A percentile compares a stretch with the other conserved stretches of the same genome.
Conservation (phyloP, 2,113 vertebrate species). For the Trochalopteron elliotii region DNA sequence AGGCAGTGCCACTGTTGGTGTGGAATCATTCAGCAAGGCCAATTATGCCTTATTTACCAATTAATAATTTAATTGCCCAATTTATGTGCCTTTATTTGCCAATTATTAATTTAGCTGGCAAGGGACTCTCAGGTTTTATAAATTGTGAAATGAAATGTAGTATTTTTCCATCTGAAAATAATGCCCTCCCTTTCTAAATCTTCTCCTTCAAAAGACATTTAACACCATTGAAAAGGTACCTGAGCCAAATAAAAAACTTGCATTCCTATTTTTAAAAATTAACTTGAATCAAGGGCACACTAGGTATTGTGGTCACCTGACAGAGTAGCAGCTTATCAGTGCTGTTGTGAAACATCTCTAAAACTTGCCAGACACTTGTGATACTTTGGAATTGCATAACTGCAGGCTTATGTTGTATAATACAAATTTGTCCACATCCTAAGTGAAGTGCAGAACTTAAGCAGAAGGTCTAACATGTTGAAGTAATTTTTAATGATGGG, state of each 20-base stretch:
- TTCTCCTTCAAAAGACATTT: not conserved
- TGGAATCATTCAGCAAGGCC: not conserved
- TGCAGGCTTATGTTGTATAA: not conserved
- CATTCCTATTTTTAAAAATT: conserved; percentile 31
- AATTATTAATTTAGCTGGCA: not conserved
- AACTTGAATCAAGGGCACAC: conserved; percentile 39
- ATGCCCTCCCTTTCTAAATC: not conserved
- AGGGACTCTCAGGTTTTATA: conserved; percentile 12
- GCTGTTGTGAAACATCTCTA: not conserved
- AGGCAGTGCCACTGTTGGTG: not conserved
- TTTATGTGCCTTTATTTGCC: not conserved
- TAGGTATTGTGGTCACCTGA: conserved; percentile 26
- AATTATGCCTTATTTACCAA: not conserved
- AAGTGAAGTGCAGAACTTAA: not conserved
- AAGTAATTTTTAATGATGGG: not conserved
- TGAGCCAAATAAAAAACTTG: not conserved
- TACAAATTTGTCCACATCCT: not conserved
- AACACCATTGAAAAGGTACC: not conserved
- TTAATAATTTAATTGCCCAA: conserved; percentile 36
- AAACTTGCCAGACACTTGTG: not conserved
- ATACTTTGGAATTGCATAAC: not conserved
- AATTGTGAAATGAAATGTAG: not conserved
- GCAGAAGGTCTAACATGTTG: not conserved
- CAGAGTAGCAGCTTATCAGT: not conserved
- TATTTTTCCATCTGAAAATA: not conserved